Evolutionary conservation across 2,888 invertebrate species (phyloP), one percentile per base, ranked within the genome.

Genomic region (Drosophila parthenogenetica): DNA sequence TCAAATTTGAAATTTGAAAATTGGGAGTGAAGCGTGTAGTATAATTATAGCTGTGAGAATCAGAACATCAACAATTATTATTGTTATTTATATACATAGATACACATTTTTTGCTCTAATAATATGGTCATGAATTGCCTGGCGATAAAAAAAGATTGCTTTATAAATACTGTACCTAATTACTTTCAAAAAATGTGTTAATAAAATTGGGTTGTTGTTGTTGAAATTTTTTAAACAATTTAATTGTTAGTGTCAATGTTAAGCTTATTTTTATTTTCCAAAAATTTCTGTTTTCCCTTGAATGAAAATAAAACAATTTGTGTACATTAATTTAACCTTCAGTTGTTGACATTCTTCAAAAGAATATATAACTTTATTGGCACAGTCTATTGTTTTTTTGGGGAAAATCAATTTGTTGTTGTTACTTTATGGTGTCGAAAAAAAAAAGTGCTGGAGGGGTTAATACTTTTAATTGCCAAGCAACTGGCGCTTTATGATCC

Each of bases 311-410:
- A 62, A 50, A 42, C 8, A 5, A 37, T 0, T 53, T 43, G 37
- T 42, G 63, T 70, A 62, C 49, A 81, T 87, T 42, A 50, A 64
- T 69, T 69, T 10, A 72, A 72, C 88, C 88, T 87, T 81, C 72
- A 37, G 55, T 39, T 53, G 10, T 32, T 17, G 53, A 29, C 39
- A 54, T 48, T 60, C 42, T 40, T 17, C 10, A 35, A 32, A 35
- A 35, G 3, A 42, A 10, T 29, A 29, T 29, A 50, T 8, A 43
- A 46, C 42, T 59, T 71, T 29, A 37, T 32, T 45, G 42, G 14
- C 8, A 2, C 29, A 13, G 45, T 40, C 46, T 37, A 50, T 43
- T 14, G 16, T 35, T 39, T 64, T 64, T 70, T 64, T 58, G 39
- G 61, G 14, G n/a, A 39, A 48, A 54, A 72, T 54, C 51, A 69